phyloP scores from a whole-genome alignment of 2,888 invertebrate genomes.

The Scaptomyza reducta region DNA sequence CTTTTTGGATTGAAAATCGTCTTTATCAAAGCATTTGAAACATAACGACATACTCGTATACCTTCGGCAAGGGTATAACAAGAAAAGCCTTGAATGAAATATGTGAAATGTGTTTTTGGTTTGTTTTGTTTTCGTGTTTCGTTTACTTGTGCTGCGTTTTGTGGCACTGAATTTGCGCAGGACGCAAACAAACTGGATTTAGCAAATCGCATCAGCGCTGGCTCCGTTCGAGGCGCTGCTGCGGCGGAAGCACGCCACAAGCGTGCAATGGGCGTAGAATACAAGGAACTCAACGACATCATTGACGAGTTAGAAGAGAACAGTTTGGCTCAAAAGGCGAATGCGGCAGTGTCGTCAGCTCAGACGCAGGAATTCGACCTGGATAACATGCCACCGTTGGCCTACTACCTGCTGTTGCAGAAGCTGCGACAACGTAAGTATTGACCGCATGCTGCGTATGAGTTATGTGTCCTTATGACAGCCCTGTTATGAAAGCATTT shows the following conservation, averaged over 20 bases:
- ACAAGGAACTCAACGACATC: constrained; percentile 75
- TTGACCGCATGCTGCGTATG: constrained; percentile 42
- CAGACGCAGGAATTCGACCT: constrained; percentile 74
- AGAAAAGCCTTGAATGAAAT: constrained; percentile 55
- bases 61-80: background rate
- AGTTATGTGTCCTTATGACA: constrained; percentile 36
- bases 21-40: background rate
- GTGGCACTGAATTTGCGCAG: constrained; percentile 71
- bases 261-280: constrained; percentile 70
- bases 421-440: constrained; percentile 78
- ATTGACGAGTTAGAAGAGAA: constrained; percentile 79
- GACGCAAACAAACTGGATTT: constrained; percentile 71
- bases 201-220: constrained; percentile 62
- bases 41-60: background rate
- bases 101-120: constrained; percentile 66
- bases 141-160: constrained; percentile 30
- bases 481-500: constrained; percentile 13
- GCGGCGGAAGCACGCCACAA: constrained; percentile 74
- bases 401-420: constrained; percentile 79
- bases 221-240: constrained; percentile 31
- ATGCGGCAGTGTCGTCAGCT: constrained; percentile 29
- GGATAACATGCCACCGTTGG: constrained; percentile 79
- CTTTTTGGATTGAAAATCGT: too few relatives aligned
- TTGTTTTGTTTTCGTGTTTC: constrained; percentile 37
- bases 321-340: constrained; percentile 57